phyloP scores from a whole-genome alignment of 2,113 vertebrate genomes.

The Jaculus jaculus region DNA sequence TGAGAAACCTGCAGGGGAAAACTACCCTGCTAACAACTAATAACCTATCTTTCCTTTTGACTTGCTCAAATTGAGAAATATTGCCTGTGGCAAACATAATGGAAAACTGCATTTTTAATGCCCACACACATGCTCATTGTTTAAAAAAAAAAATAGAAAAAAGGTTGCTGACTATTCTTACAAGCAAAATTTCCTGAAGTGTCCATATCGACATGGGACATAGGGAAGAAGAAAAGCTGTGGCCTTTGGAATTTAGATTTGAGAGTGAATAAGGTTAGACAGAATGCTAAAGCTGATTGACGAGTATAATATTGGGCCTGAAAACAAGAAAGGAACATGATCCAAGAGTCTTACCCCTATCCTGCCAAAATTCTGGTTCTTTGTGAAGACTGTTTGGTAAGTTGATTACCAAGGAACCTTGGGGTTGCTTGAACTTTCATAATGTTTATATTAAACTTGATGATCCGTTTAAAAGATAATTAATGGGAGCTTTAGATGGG shows the following conservation, averaged over 20 bases:
- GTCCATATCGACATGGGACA: slow-evolving; percentile 54
- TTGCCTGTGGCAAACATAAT: slow-evolving; percentile 84
- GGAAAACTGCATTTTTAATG: slow-evolving; percentile 86
- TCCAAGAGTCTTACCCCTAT: not conserved
- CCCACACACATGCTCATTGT: slow-evolving; percentile 76
- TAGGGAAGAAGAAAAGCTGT: slow-evolving; percentile 71
- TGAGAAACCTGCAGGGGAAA: slow-evolving; percentile 78
- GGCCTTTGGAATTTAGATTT: slow-evolving; percentile 68
- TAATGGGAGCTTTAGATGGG: not conserved
- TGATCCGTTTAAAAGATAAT: not conserved
- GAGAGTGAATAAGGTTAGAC: slow-evolving; percentile 65
- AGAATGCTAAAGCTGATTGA: slow-evolving; percentile 64
- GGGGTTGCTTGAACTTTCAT: slow-evolving; percentile 8
- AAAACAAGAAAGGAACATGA: slow-evolving; percentile 60
- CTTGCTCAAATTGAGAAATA: slow-evolving; percentile 85
- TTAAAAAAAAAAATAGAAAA: slow-evolving; percentile 75
- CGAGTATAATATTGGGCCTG: slow-evolving; percentile 4
- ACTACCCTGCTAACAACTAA: slow-evolving; percentile 81
- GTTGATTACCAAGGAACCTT: not conserved
- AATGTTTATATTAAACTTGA: not conserved
- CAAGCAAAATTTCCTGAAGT: slow-evolving; percentile 81
- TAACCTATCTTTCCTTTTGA: slow-evolving; percentile 83
- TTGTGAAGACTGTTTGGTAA: not conserved
- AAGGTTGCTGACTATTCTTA: slow-evolving; percentile 80
- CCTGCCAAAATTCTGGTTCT: slow-evolving; percentile 9